A percentile compares a stretch with the other conserved stretches of the same genome.
Evolutionary conservation across 2,888 invertebrate genomes (phyloP).

Genomic region (Drosophila pegasa): DNA sequence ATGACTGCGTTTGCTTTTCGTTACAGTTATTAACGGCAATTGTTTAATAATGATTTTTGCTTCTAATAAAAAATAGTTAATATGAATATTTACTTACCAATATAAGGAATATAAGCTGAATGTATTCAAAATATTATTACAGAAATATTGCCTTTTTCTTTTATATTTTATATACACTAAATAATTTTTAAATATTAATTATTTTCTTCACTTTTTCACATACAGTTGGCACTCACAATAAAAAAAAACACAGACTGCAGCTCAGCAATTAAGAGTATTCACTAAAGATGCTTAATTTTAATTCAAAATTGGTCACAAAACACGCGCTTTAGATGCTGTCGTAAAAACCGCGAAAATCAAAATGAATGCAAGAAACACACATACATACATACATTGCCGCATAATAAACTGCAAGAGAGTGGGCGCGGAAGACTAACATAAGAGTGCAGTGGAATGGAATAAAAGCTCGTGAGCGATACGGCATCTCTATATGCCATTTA

Average conservation of each 20-base stretch:
- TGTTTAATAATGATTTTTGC: background rate
- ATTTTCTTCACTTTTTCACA: background rate
- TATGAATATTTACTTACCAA: background rate
- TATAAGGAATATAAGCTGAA: background rate
- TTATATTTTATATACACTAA: too few species aligned
- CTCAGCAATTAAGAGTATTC: background rate
- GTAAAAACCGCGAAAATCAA: conserved; percentile 1
- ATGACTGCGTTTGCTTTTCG: too few species aligned
- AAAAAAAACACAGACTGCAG: background rate
- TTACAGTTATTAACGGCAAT: background rate
- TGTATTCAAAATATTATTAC: background rate
- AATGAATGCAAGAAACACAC: background rate
- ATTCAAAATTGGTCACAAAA: background rate
- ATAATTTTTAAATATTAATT: background rate
- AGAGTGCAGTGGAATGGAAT: background rate
- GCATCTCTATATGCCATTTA: background rate
- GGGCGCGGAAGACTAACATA: background rate
- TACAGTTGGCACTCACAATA: background rate
- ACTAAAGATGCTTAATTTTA: background rate
- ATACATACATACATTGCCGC: background rate
- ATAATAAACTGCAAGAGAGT: background rate
- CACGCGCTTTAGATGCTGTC: background rate
- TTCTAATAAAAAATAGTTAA: background rate
- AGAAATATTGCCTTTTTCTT: background rate
- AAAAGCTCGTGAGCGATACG: conserved; percentile 1